A percentile compares a stretch with the other conserved stretches of the same genome.
phyloP scores from a whole-genome alignment of 2,888 invertebrate species.

The Hyposoter didymator region DNA sequence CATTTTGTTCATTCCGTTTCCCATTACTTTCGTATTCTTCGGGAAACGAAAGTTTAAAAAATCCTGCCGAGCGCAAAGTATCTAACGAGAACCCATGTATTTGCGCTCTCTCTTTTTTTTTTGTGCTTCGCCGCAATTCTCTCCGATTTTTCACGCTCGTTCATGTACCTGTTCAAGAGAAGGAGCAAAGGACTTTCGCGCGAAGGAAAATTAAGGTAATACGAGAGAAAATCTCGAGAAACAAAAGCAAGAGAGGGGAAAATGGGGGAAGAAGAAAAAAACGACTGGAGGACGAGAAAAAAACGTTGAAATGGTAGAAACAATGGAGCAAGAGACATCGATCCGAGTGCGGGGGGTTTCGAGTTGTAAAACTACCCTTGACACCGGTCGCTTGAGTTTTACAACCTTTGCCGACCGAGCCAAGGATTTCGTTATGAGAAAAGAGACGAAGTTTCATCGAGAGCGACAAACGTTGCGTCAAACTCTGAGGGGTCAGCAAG shows the following conservation, averaged over 20 bases:
- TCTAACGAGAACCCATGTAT: constrained; percentile 23
- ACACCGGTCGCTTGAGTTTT: constrained; percentile 45
- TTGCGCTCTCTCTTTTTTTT: constrained; percentile 3
- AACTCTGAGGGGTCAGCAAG: background rate
- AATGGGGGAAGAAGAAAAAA: constrained; percentile 30
- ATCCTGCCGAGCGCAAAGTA: constrained; percentile 1
- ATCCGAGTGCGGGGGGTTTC: constrained; percentile 50
- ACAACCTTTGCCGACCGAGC: constrained; percentile 21
- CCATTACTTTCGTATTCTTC: constrained; percentile 1
- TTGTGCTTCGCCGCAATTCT: constrained; percentile 19
- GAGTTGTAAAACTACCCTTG: constrained; percentile 60
- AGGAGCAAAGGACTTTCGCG: background rate
- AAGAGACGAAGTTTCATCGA: constrained; percentile 1
- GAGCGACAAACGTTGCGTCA: constrained; percentile 43
- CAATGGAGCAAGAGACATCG: constrained; percentile 56
- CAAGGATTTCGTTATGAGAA: constrained; percentile 7
- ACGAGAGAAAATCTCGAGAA: constrained; percentile 31
- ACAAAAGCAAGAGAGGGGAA: constrained; percentile 17
- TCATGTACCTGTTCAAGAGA: constrained; percentile 34
- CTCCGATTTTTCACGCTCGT: constrained; percentile 48
- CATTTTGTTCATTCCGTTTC: background rate
- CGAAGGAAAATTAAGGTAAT: constrained; percentile 53
- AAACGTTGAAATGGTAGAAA: constrained; percentile 54
- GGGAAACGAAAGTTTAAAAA: constrained; percentile 28
- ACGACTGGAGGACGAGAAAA: constrained; percentile 19